Conservation (phyloP, 1,140 invertebrate genomes). For the Bombus haemorrhoidalis region DNA sequence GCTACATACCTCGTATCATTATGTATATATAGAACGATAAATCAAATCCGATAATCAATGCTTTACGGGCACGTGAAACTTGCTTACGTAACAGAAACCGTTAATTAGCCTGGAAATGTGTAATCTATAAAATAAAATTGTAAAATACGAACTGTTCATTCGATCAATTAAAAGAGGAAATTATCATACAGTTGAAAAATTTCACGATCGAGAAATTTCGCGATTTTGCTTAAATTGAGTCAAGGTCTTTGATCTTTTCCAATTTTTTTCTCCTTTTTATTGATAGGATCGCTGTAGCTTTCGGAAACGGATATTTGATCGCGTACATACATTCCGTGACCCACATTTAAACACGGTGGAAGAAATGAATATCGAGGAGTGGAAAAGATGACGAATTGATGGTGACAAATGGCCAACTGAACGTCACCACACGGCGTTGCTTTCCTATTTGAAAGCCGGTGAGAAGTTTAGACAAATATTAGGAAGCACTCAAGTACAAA, state of each 20-base stretch:
- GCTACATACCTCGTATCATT: no score
- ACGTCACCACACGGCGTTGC: background rate
- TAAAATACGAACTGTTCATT: background rate
- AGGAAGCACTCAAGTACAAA: background rate
- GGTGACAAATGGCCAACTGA: constrained; percentile 43
- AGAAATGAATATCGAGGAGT: constrained; percentile 47
- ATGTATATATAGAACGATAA: background rate
- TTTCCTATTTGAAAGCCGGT: background rate
- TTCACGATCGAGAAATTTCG: background rate
- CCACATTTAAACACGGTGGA: constrained; percentile 38
- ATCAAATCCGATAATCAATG: constrained; percentile 10
- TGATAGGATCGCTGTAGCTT: background rate
- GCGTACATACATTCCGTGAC: constrained; percentile 47
- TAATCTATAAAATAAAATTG: background rate
- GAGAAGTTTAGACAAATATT: background rate
- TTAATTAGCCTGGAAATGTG: background rate
- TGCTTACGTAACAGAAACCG: background rate
- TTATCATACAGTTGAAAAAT: background rate
- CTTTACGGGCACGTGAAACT: background rate
- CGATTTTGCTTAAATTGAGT: background rate
- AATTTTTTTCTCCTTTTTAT: background rate
- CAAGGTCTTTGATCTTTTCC: background rate
- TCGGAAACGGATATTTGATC: constrained; percentile 50
- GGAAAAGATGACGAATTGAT: constrained; percentile 20
- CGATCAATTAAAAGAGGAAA: background rate